These are phyloP conservation scores for Australoheros facetus DNA, from an alignment of 2,797 vertebrate species.

Conservation along the genomic window DNA sequence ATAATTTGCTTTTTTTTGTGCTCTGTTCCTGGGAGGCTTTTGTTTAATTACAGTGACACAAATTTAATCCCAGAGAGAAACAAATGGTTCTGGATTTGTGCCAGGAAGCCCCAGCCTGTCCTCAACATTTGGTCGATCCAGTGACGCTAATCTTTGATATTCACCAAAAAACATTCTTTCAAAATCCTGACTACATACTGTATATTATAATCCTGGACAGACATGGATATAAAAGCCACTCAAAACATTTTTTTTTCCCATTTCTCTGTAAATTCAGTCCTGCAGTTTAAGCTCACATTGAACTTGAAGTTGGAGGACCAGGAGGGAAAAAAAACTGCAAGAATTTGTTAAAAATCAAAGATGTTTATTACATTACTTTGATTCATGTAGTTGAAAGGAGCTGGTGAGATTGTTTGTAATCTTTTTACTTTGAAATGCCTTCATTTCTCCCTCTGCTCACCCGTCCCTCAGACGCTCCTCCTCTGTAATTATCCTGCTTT, in stretches of 20 bases:
- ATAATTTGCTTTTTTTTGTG: too few relatives aligned
- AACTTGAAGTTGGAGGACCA: neutral
- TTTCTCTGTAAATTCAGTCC: neutral
- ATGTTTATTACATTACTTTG: neutral
- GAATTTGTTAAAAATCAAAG: neutral
- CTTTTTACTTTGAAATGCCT: conserved; percentile 29
- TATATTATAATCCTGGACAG: neutral
- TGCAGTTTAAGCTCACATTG: neutral
- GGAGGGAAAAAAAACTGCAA: neutral
- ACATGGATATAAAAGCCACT: neutral
- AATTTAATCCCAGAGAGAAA: conserved; percentile 1
- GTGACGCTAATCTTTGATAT: neutral
- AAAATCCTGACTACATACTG: neutral
- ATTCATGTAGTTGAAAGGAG: conserved; percentile 1
- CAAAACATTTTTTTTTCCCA: neutral
- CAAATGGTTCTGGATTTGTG: neutral
- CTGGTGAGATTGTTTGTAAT: neutral
- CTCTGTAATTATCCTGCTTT: conserved; percentile 52
- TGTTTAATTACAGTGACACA: conserved; percentile 6
- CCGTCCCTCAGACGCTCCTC: neutral
- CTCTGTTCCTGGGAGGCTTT: neutral
- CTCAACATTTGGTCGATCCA: neutral
- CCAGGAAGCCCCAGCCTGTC: neutral
- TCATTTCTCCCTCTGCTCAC: neutral
- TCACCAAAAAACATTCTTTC: neutral